Percentiles rank a stretch among this genome's conserved stretches.
phyloP scores from a whole-genome alignment of 2,888 invertebrate genomes.

The Drosophila recens region DNA sequence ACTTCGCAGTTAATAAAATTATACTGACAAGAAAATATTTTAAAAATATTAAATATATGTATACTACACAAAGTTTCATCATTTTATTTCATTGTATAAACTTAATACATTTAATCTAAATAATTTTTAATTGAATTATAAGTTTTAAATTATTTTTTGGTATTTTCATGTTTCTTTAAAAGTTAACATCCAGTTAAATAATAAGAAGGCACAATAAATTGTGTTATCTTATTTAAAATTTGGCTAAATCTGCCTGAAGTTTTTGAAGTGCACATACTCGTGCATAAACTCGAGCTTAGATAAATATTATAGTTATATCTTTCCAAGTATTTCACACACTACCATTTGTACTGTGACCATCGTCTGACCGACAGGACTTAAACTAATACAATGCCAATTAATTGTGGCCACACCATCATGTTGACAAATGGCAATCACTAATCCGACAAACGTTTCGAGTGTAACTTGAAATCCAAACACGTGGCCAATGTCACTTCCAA shows the following conservation, averaged over 20 bases:
- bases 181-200: too few relatives aligned
- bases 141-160: not conserved
- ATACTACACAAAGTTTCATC: not conserved
- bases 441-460: conserved; percentile 61
- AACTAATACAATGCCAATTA: conserved; percentile 74
- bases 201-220: too few relatives aligned
- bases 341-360: conserved; percentile 1
- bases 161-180: not conserved
- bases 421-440: conserved; percentile 80
- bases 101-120: not conserved
- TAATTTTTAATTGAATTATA: not conserved
- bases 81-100: not conserved
- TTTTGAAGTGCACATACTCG: not conserved
- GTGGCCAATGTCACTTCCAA: conserved; percentile 54
- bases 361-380: conserved; percentile 41
- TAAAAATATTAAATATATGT: not conserved
- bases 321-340: conserved; percentile 10
- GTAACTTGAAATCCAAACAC: conserved; percentile 72
- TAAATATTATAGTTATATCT: not conserved
- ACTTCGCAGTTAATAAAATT: not conserved
- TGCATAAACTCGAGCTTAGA: not conserved
- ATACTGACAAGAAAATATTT: not conserved
- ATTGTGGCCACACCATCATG: conserved; percentile 66
- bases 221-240: not conserved
- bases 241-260: not conserved